A percentile compares a stretch with the other conserved stretches of the same genome.
Conservation (phyloP, 2,113 vertebrate species). For the Neolamprologus ventralis region DNA sequence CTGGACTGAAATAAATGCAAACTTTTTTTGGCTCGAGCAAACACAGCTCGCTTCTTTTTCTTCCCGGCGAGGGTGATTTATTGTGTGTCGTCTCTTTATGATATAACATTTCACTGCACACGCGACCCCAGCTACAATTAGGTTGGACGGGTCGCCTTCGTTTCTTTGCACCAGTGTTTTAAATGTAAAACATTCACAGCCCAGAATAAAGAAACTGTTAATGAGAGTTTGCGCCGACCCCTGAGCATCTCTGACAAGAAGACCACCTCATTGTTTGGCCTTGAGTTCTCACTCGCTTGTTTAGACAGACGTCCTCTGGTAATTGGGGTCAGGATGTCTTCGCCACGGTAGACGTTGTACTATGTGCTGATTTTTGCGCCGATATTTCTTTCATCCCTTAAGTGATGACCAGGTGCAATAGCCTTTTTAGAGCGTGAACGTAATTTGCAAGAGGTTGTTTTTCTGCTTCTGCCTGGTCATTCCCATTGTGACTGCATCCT, state of each 20-base stretch:
- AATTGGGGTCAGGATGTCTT: constrained; percentile 59
- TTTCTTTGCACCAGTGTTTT: neutral
- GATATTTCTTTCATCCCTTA: neutral
- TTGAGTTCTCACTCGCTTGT: constrained; percentile 29
- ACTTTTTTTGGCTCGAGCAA: neutral
- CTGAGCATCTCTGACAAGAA: constrained; percentile 25
- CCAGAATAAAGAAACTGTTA: constrained; percentile 19
- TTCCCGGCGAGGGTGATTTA: neutral
- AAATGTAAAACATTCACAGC: constrained; percentile 17
- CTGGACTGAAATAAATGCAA: neutral
- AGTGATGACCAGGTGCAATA: constrained; percentile 6
- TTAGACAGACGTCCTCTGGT: constrained; percentile 18
- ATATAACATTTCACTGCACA: neutral
- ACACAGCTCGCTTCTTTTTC: rapidly evolving
- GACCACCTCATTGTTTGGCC: constrained; percentile 49
- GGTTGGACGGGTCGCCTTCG: neutral
- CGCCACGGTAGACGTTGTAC: neutral
- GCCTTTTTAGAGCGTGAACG: neutral
- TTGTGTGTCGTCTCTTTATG: neutral
- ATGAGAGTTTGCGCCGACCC: constrained; percentile 32
- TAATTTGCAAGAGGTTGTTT: neutral
- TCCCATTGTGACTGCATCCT: neutral
- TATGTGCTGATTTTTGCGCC: constrained; percentile 12
- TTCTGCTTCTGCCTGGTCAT: neutral
- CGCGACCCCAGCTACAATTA: neutral